Evolutionary conservation across 2,888 invertebrate species (phyloP).

Genomic region (Xylophagus ater): DNA sequence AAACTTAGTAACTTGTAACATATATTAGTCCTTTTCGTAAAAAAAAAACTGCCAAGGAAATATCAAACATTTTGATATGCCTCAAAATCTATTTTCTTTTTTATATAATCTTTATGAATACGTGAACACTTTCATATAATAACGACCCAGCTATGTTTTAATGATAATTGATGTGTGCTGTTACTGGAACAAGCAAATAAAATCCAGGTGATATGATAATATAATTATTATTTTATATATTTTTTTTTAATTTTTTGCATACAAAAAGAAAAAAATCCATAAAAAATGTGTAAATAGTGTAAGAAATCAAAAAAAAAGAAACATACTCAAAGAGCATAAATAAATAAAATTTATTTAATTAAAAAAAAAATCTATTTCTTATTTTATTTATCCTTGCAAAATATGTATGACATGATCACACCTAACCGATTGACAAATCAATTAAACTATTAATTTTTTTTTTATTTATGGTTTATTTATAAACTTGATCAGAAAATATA

Average conservation of each 20-base stretch:
- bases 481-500: too few species aligned
- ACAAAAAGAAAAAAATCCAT: too few species aligned
- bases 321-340: constrained; percentile 9
- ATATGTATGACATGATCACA: too few species aligned
- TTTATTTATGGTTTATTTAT: too few species aligned
- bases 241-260: too few species aligned
- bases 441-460: too few species aligned
- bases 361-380: too few species aligned
- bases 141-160: constrained; percentile 14
- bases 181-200: constrained; percentile 10
- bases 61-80: constrained; percentile 16
- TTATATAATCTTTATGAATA: constrained; percentile 1
- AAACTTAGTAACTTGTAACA: background rate
- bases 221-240: constrained; percentile 7
- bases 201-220: constrained; percentile 14
- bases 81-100: constrained; percentile 8
- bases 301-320: too few species aligned
- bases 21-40: constrained; percentile 15
- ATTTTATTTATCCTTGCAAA: too few species aligned
- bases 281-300: constrained; percentile 12
- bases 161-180: constrained; percentile 9
- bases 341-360: too few species aligned
- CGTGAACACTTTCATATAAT: constrained; percentile 3
- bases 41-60: constrained; percentile 16
- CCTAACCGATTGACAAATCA: too few species aligned